Percentiles rank a stretch among this genome's conserved stretches.
phyloP scores from a whole-genome alignment of 2,797 vertebrate species.

The Amblyraja radiata region DNA sequence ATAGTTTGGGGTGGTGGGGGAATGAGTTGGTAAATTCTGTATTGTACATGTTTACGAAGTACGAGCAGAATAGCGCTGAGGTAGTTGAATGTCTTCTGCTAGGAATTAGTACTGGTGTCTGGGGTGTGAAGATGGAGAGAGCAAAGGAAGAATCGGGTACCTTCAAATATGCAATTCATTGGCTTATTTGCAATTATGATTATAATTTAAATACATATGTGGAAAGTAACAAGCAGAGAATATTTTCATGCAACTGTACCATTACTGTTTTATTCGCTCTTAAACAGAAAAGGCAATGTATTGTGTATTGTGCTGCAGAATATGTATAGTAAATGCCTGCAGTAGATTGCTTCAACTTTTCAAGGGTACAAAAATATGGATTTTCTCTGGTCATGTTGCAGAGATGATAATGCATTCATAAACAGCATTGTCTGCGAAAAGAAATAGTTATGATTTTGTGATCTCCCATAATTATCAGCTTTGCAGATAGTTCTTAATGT shows the following conservation, averaged over 20 bases:
- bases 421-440: background rate
- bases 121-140: background rate
- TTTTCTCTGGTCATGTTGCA: slow-evolving; percentile 2
- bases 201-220: background rate
- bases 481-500: background rate
- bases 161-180: background rate
- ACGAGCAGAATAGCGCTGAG: background rate
- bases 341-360: background rate
- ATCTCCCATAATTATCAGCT: background rate
- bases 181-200: background rate
- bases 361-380: background rate
- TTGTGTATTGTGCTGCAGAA: background rate
- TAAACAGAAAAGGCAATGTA: background rate
- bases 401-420: background rate
- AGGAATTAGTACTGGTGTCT: background rate
- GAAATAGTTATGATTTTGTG: background rate
- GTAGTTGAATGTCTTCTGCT: background rate
- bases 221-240: background rate
- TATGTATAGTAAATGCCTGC: background rate
- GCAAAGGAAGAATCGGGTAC: background rate
- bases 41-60: background rate
- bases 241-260: background rate
- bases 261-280: background rate
- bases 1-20: background rate
- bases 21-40: background rate